phyloP scores from a whole-genome alignment of 2,113 vertebrate species.

The Donacobius atricapilla region DNA sequence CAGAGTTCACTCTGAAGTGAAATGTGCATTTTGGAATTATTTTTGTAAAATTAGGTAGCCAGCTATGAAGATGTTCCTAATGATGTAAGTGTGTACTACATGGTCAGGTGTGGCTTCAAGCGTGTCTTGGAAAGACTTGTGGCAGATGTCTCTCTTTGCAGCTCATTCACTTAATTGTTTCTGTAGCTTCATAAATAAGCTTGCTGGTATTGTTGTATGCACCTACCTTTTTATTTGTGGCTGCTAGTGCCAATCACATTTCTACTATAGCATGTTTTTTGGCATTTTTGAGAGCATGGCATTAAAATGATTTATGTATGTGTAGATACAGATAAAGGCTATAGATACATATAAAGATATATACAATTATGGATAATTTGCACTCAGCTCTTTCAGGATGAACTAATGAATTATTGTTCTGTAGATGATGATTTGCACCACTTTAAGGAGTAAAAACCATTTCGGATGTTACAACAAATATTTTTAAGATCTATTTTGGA shows the following conservation, averaged over 20 bases:
- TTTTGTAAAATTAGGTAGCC: constrained; percentile 5
- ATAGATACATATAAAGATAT: neutral
- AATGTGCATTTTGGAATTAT: neutral
- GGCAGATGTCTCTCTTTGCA: neutral
- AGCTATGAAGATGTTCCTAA: neutral
- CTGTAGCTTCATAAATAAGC: neutral
- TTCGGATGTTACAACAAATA: neutral
- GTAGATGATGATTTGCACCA: neutral
- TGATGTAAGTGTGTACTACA: neutral
- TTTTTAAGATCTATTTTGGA: constrained; percentile 34
- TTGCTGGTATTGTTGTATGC: neutral
- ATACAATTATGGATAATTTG: constrained; percentile 1
- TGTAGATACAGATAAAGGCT: neutral
- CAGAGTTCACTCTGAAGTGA: neutral
- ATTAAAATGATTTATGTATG: neutral
- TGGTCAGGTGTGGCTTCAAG: constrained; percentile 3
- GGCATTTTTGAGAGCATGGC: constrained; percentile 12
- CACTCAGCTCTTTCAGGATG: neutral
- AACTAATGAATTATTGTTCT: neutral
- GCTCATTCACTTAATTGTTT: neutral
- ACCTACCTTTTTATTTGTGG: constrained; percentile 1
- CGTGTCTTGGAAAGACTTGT: neutral
- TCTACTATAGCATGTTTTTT: constrained; percentile 2
- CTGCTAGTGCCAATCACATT: constrained; percentile 53
- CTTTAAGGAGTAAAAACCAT: constrained; percentile 12